Evolutionary conservation across 2,797 vertebrate genomes (phyloP).

Genomic region (Bradypodion ventrale): DNA sequence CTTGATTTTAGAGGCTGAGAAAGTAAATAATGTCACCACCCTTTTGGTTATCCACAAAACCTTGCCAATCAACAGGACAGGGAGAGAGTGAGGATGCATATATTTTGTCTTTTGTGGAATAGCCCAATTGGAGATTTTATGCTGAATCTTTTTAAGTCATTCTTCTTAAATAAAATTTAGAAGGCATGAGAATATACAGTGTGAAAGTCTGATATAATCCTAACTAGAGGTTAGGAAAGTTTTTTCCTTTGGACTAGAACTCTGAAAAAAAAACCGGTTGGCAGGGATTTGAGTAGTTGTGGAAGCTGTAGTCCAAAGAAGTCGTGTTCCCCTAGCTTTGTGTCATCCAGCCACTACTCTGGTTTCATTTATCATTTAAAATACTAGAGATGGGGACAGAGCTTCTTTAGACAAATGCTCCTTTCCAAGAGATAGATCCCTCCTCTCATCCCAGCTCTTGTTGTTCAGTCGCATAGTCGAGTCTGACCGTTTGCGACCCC

Average conservation of each 20-base stretch:
- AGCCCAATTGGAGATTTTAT: neutral
- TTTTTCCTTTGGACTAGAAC: too few relatives aligned
- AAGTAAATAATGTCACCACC: conserved; percentile 4
- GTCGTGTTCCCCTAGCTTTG: neutral
- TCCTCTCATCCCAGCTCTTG: too few relatives aligned
- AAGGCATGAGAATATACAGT: neutral
- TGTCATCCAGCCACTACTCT: neutral
- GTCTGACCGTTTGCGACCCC: too few relatives aligned
- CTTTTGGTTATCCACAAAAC: neutral
- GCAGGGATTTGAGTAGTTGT: too few relatives aligned
- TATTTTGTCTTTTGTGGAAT: neutral
- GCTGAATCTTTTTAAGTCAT: neutral
- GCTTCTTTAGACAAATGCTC: neutral
- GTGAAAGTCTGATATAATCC: neutral
- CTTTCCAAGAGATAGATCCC: neutral
- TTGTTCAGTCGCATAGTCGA: too few relatives aligned
- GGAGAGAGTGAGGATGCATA: too few relatives aligned
- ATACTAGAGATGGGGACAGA: neutral
- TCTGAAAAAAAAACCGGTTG: too few relatives aligned
- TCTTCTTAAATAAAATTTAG: neutral
- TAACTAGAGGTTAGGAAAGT: too few relatives aligned
- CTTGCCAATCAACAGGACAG: neutral
- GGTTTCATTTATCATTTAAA: neutral
- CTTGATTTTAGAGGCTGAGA: conserved; percentile 1
- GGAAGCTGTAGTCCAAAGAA: too few relatives aligned